A percentile compares a stretch with the other conserved stretches of the same genome.
phyloP scores from a whole-genome alignment of 2,888 invertebrate species.

The Hymenopus coronatus region DNA sequence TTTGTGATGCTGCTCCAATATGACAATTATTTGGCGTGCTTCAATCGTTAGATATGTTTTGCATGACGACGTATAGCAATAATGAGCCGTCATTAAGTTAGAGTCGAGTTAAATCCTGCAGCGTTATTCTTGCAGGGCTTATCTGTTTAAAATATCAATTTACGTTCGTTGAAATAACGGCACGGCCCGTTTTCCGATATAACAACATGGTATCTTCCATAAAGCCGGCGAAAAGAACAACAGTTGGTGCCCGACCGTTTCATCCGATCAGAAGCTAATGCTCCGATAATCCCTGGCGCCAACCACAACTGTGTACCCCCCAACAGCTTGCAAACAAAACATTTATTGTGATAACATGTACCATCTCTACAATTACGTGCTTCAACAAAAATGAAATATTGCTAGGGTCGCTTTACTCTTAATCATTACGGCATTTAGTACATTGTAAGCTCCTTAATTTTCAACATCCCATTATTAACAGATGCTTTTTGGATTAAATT shows the following conservation, averaged over 20 bases:
- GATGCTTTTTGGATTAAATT: too few species aligned
- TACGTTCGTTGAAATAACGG: background rate
- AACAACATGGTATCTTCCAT: background rate
- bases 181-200: background rate
- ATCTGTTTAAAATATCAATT: background rate
- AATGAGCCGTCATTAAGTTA: background rate
- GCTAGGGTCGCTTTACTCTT: background rate
- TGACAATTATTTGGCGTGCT: background rate
- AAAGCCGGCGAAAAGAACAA: background rate
- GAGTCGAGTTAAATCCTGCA: background rate
- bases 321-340: background rate
- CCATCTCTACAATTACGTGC: background rate
- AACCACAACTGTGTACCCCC: background rate
- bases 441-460: too few species aligned
- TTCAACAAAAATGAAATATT: background rate
- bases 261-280: background rate
- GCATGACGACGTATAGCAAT: background rate
- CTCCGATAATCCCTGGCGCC: background rate
- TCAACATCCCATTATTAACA: too few species aligned
- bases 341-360: background rate
- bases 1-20: too few species aligned
- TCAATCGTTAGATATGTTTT: background rate
- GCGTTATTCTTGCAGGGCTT: background rate
- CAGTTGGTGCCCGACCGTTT: background rate
- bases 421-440: background rate